Evolutionary conservation across 2,113 vertebrate species (phyloP).

Genomic region (Polypterus senegalus): DNA sequence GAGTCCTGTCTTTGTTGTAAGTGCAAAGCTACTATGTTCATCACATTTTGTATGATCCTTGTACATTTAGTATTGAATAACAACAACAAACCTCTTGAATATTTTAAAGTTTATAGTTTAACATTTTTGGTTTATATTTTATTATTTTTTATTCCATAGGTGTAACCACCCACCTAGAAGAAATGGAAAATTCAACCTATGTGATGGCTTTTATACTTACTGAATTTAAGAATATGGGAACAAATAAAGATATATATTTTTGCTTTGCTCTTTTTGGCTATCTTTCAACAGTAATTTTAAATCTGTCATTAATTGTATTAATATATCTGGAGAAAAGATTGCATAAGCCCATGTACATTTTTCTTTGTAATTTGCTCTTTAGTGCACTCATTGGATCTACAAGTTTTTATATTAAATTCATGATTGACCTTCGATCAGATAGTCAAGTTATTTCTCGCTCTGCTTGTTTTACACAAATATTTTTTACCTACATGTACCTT

Average conservation of each 20-base stretch:
- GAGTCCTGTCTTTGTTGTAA: too few relatives aligned
- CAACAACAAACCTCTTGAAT: too few relatives aligned
- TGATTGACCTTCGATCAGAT: constrained; percentile 31
- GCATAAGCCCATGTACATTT: constrained; percentile 46
- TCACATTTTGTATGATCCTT: too few relatives aligned
- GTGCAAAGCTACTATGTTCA: too few relatives aligned
- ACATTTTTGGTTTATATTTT: too few relatives aligned
- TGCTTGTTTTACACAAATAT: constrained; percentile 38
- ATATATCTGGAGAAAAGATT: constrained; percentile 24
- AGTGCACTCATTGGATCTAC: constrained; percentile 45
- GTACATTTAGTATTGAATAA: too few relatives aligned
- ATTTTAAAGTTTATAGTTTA: too few relatives aligned
- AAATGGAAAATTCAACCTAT: constrained; percentile 18
- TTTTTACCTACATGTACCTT: constrained; percentile 33
- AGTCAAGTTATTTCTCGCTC: constrained; percentile 31
- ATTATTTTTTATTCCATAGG: too few relatives aligned
- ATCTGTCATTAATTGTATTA: constrained; percentile 30
- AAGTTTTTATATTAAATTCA: constrained; percentile 45
- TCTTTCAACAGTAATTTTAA: constrained; percentile 30
- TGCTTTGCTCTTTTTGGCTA: constrained; percentile 22
- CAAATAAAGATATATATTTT: constrained; percentile 22
- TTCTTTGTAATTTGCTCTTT: constrained; percentile 42
- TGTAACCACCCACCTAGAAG: too few relatives aligned
- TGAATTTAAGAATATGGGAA: constrained; percentile 17
- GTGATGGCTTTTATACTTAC: constrained; percentile 18